Evolutionary conservation across 2,888 invertebrate genomes (phyloP), one percentile per base, ranked within the genome.

Genomic region (Lingula anatina): DNA sequence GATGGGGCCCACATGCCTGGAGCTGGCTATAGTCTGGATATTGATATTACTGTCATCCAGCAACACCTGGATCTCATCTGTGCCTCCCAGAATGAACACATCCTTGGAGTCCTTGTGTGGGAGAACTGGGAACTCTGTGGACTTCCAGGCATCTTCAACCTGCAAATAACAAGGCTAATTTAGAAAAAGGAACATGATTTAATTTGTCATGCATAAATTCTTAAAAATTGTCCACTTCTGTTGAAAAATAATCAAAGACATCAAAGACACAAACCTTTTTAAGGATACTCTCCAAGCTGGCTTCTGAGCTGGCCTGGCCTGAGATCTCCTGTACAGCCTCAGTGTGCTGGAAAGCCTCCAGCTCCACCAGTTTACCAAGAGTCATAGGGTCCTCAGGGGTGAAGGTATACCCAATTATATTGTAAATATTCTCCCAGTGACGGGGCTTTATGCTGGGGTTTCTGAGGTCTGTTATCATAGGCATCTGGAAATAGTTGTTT

Each of bases 31-130:
- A 0, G 92, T 93, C 60, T 86, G 85, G 36, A 93, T 83, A 67
- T 87, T 87, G 46, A 93, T 90, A 72, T 86, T 88, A 64, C 88
- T 87, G 70, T 93, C 93, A 68, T 93, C 93, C 2, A 90, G 75
- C 2, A 86, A 81, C 0, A 85, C 81, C 74, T 90, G 90, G 26
- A 93, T 80, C 60, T 93, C 92, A 62, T 93, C 93, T 1, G 89
- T 81, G 0, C 88, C 86, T 2, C 90, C 92, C 46, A 93, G 78
- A 28, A 93, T 85, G 65, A 81, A 92, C 0, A 90, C 85, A 69
- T 93, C 92, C 61, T 88, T 88, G 0, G 85, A 79, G 59, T 92
- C 90, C 65, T 88, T 89, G 77, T 92, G 88, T 0, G 83, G 80
- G 0, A 89, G 71, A 0, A 92, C 85, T 1, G 84, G 81, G 60